Evolutionary conservation across 2,113 vertebrate genomes (phyloP).

Genomic region (Callaeas wilsoni): DNA sequence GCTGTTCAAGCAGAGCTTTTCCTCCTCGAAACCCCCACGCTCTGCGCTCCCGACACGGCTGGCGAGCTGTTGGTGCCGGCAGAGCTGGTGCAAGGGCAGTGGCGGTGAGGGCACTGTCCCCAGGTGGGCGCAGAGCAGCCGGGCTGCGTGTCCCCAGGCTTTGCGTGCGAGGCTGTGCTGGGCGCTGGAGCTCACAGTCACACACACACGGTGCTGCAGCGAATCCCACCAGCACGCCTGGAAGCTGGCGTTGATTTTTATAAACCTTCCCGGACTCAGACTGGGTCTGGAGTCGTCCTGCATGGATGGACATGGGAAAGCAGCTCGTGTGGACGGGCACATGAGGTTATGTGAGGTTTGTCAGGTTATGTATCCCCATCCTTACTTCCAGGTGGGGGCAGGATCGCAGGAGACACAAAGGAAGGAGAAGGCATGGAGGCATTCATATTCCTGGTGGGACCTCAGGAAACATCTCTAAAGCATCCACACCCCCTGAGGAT

Average conservation of each 20-base stretch:
- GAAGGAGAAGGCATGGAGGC: background rate
- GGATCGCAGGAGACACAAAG: background rate
- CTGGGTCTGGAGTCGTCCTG: background rate
- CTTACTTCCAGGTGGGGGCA: background rate
- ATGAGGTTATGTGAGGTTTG: too few species aligned
- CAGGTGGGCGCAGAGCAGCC: background rate
- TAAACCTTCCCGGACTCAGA: background rate
- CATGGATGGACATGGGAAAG: background rate
- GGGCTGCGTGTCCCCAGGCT: background rate
- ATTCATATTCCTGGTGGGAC: background rate
- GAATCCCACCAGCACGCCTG: background rate
- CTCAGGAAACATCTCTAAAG: background rate
- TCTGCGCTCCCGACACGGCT: background rate
- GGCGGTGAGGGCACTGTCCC: background rate
- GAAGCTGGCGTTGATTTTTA: background rate
- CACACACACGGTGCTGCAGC: background rate
- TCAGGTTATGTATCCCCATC: background rate
- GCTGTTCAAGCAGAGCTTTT: background rate
- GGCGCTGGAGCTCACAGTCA: background rate
- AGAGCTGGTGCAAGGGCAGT: background rate
- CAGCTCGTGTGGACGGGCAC: fast-evolving
- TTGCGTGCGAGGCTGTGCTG: background rate
- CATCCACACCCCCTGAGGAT: background rate
- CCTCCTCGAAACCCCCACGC: background rate
- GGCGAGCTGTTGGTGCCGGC: background rate